phyloP scores from a whole-genome alignment of 2,113 vertebrate species.

The Tyto alba region DNA sequence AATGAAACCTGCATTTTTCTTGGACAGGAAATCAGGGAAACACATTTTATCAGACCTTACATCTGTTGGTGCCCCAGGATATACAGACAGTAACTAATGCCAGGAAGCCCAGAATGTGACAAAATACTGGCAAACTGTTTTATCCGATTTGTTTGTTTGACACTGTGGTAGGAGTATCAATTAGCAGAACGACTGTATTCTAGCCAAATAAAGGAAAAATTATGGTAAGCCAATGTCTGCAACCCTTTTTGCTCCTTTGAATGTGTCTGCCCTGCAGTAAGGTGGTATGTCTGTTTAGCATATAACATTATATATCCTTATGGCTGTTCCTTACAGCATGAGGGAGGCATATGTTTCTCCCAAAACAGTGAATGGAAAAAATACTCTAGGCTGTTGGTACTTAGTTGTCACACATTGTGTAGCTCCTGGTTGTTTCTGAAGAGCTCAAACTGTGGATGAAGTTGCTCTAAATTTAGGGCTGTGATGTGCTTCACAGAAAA shows the following conservation, averaged over 20 bases:
- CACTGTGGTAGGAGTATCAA: not conserved
- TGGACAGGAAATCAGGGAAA: not conserved
- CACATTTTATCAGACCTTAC: not conserved
- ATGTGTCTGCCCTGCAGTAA: not conserved
- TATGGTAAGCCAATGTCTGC: not conserved
- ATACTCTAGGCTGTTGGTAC: not conserved
- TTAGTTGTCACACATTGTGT: fast-evolving
- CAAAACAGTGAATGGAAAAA: not conserved
- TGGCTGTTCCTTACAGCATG: not conserved
- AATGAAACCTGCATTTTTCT: not conserved
- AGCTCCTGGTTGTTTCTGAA: not conserved
- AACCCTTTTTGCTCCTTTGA: not conserved
- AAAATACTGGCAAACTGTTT: constrained; percentile 24
- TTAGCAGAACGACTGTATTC: not conserved
- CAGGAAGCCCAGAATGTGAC: not conserved
- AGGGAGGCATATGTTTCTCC: not conserved
- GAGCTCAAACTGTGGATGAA: not conserved
- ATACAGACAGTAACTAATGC: not conserved
- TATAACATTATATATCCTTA: not conserved
- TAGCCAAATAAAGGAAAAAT: not conserved
- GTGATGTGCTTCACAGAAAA: not conserved
- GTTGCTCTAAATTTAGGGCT: not conserved
- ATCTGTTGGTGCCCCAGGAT: constrained; percentile 19
- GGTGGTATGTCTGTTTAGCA: not conserved
- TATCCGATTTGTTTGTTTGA: not conserved